phyloP scores from a whole-genome alignment of 2,113 vertebrate species.

The Tyrannus savana region DNA sequence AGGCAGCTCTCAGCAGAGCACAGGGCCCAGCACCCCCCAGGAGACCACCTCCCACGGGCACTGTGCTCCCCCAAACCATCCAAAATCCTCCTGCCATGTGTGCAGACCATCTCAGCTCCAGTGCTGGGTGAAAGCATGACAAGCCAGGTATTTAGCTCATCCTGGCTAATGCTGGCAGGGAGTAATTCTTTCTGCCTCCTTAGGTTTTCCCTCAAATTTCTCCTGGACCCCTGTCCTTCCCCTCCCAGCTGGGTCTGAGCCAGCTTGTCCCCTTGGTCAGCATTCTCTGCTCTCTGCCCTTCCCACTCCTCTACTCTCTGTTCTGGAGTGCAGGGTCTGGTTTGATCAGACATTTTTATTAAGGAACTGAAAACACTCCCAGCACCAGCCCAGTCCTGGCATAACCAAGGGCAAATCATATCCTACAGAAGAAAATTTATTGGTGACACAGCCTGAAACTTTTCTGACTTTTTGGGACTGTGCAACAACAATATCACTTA shows the following conservation, averaged over 20 bases:
- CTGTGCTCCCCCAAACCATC: rapidly evolving
- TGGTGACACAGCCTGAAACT: neutral
- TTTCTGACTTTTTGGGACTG: neutral
- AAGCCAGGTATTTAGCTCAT: rapidly evolving
- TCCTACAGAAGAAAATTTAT: neutral
- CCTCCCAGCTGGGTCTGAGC: rapidly evolving
- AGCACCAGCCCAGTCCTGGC: neutral
- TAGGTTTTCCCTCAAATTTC: neutral
- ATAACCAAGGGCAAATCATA: neutral
- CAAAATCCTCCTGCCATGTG: rapidly evolving
- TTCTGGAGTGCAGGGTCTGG: neutral
- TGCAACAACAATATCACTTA: neutral
- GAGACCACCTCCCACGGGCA: rapidly evolving
- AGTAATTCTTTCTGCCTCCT: neutral
- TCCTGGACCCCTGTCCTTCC: neutral
- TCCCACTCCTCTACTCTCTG: neutral
- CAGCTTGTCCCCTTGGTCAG: neutral
- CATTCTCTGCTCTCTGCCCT: neutral
- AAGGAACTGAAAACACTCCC: neutral
- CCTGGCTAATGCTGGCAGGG: neutral
- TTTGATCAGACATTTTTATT: neutral
- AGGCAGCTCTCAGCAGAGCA: neutral
- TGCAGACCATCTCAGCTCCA: neutral
- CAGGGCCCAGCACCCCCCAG: neutral
- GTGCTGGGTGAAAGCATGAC: rapidly evolving